Evolutionary conservation across 2,888 invertebrate species (phyloP), one percentile per base, ranked within the genome.

Genomic region (Leptopterna dolabrata): DNA sequence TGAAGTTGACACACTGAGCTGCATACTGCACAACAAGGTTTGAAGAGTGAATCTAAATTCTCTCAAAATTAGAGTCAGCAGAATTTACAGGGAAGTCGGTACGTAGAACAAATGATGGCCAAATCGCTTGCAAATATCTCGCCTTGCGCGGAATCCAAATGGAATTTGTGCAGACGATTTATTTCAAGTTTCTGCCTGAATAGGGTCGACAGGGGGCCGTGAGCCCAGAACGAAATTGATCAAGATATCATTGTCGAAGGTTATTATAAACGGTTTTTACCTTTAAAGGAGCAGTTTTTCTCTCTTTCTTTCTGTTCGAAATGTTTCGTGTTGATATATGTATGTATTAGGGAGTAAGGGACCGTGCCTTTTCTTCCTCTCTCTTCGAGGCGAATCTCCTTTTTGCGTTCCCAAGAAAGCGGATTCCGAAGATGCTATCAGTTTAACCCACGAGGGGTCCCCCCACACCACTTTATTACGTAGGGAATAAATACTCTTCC

Each of bases 381-480:
- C 43, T 81, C 29, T 63, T 51, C 16, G 19, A 24, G 63, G 11
- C 14, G n/a, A 16, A 51, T 55, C 16, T 81, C 81, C 43, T 81
- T 81, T 55, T 81, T 81, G 81, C 81, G 47, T 55, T 51, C 81
- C 51, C 81, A 81, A 81, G 81, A 81, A 81, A 81, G 81, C 81
- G 81, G 81, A 81, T 81, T 81, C 81, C 81, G 47, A 81, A 81
- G 81, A 81, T 81, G 51, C 81, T 81, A 81, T 81, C 81, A n/a
- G 43, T n/a, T 51, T 29, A 55, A 51, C 41, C 51, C 51, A 27
- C 27, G 41, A 45, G 29, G 47, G 81, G 81, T 16, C 30, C 55
- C 51, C 30, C 81, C 70, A 83, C 83, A 83, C 83, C 83, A 83
- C 83, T 83, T 83, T 83, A 83, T 83, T 83, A 83, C 83, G 83